phyloP scores from a whole-genome alignment of 2,888 invertebrate species.

The Pristionchus fissidentatus region DNA sequence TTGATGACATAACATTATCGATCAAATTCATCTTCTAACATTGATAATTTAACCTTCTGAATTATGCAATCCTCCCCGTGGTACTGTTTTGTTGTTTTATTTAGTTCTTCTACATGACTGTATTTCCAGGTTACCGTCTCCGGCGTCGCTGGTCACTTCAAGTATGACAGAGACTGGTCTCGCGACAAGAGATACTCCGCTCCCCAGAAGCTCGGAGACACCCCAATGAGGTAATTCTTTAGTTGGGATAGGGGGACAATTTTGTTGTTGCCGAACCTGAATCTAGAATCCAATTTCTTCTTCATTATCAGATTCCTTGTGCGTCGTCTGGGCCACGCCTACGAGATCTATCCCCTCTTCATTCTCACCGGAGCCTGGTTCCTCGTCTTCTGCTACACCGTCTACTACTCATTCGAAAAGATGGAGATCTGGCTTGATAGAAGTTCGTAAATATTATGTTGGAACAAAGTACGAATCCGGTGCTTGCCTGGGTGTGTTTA shows the following conservation, averaged over 20 bases:
- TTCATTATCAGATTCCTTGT: constrained; percentile 64
- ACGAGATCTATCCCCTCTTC: constrained; percentile 71
- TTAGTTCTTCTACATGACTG: background rate
- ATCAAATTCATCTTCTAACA: background rate
- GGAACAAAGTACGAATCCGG: too few relatives aligned
- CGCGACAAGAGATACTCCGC: constrained; percentile 67
- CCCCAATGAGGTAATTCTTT: constrained; percentile 61
- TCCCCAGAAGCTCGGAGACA: constrained; percentile 71
- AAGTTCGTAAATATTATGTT: constrained; percentile 58
- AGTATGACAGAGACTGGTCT: constrained; percentile 70
- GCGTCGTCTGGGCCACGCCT: constrained; percentile 69
- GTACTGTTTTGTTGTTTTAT: background rate
- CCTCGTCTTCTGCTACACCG: constrained; percentile 64
- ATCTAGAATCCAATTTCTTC: background rate
- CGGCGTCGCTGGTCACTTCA: constrained; percentile 63
- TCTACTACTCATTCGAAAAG: constrained; percentile 69
- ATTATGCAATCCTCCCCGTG: background rate
- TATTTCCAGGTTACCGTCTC: constrained; percentile 21
- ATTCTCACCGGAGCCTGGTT: constrained; percentile 65
- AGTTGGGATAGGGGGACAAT: too few relatives aligned
- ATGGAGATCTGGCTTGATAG: constrained; percentile 72
- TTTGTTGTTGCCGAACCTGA: background rate
- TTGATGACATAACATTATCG: background rate
- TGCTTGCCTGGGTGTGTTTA: too few relatives aligned
- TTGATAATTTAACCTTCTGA: background rate